These are phyloP conservation scores for Orthosia incerta DNA, from an alignment of 2,888 invertebrate genomes.

Conservation along the genomic window DNA sequence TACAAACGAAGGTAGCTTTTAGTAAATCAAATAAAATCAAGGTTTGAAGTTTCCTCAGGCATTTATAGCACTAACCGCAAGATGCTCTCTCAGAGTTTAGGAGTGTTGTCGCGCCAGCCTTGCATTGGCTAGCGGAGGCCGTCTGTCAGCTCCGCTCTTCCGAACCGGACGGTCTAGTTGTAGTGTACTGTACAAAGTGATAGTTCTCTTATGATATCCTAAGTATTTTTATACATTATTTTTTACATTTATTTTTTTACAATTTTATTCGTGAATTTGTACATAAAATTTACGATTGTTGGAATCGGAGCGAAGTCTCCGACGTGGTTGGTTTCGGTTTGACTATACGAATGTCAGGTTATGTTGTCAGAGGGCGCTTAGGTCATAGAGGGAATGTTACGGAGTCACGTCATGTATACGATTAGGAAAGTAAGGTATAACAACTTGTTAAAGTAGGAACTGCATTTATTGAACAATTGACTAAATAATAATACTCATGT, in stretches of 20 bases:
- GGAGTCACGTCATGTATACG: conserved; percentile 87
- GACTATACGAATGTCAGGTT: conserved; percentile 76
- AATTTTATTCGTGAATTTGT: conserved; percentile 87
- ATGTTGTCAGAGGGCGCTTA: conserved; percentile 78
- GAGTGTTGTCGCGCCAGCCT: not conserved
- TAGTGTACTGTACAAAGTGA: conserved; percentile 90
- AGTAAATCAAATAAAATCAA: conserved; percentile 24
- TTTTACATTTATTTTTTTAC: conserved; percentile 89
- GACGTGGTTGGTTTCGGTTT: conserved; percentile 82
- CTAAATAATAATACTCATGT: conserved; percentile 89
- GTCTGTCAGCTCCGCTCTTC: conserved; percentile 80
- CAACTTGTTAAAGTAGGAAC: conserved; percentile 85
- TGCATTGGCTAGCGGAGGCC: conserved; percentile 19
- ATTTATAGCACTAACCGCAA: conserved; percentile 13
- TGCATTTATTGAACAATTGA: conserved; percentile 88
- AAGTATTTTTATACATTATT: conserved; percentile 91
- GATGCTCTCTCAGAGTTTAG: conserved; percentile 17
- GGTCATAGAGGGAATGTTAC: conserved; percentile 71
- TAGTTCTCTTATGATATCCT: conserved; percentile 90
- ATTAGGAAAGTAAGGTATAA: conserved; percentile 81
- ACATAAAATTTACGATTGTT: conserved; percentile 83
- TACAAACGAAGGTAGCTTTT: conserved; percentile 27
- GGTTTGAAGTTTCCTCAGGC: conserved; percentile 19
- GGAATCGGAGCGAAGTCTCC: conserved; percentile 73
- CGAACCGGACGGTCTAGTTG: conserved; percentile 82